A percentile compares a stretch with the other conserved stretches of the same genome.
Evolutionary conservation across 2,113 vertebrate genomes (phyloP).

Genomic region (Plectropomus leopardus): DNA sequence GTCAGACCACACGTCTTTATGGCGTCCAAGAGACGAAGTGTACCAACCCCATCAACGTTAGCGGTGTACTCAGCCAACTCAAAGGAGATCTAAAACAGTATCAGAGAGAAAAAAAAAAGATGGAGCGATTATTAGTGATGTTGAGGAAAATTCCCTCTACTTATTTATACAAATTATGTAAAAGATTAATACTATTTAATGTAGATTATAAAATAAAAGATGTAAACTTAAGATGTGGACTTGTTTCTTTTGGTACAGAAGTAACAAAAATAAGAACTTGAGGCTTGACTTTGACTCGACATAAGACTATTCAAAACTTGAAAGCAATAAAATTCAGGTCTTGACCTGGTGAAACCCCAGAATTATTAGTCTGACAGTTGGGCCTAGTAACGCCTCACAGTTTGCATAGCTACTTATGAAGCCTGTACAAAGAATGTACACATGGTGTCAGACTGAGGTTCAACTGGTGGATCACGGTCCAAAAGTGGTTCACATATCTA

Average conservation of each 20-base stretch:
- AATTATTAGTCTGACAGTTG: no score
- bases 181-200: not conserved
- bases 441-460: not conserved
- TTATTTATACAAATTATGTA: not conserved
- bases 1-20: slow-evolving; percentile 97
- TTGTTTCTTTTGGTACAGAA: not conserved
- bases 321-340: not conserved
- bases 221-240: not conserved
- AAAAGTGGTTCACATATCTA: no score
- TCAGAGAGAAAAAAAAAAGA: not conserved
- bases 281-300: not conserved
- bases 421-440: not conserved
- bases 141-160: not conserved
- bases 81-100: slow-evolving; percentile 91
- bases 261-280: not conserved
- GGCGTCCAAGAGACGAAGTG: slow-evolving; percentile 94
- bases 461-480: no score
- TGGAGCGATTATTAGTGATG: not conserved
- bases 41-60: slow-evolving; percentile 96
- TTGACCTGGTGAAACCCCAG: not conserved
- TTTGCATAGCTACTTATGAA: not conserved
- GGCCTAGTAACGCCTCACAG: not conserved
- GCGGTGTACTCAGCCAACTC: slow-evolving; percentile 98
- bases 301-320: not conserved
- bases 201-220: not conserved